Evolutionary conservation across 2,113 vertebrate genomes (phyloP).

Genomic region (Salvelinus fontinalis): DNA sequence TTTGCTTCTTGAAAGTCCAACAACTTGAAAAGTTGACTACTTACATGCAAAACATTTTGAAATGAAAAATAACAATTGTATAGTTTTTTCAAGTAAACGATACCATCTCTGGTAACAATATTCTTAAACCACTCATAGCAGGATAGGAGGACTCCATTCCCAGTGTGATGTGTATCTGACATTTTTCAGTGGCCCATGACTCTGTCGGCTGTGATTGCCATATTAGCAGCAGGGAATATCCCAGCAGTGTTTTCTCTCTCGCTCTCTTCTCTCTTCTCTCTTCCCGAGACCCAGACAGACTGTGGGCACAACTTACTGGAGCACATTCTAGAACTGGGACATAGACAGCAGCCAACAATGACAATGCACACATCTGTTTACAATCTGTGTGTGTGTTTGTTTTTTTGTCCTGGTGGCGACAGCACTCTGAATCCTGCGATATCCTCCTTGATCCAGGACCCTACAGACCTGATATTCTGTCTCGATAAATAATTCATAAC

Average conservation of each 20-base stretch:
- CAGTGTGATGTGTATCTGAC: constrained; percentile 69
- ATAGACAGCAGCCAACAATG: constrained; percentile 34
- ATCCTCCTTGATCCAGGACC: constrained; percentile 18
- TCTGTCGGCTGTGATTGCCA: constrained; percentile 58
- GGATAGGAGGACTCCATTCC: constrained; percentile 51
- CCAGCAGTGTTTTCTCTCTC: no score
- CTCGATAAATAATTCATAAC: constrained; percentile 39
- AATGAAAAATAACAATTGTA: no score
- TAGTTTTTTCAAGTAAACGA: no score
- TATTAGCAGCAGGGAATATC: constrained; percentile 20
- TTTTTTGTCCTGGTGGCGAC: not conserved
- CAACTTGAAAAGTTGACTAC: no score
- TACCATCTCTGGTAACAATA: not conserved
- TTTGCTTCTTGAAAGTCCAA: no score
- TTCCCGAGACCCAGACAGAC: not conserved
- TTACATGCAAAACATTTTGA: no score
- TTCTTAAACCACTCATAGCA: constrained; percentile 64
- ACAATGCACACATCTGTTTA: constrained; percentile 33
- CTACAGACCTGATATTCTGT: constrained; percentile 10
- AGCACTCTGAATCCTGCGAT: constrained; percentile 3
- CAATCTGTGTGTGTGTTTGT: constrained; percentile 25
- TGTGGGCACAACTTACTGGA: constrained; percentile 52
- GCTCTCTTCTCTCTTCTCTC: not conserved
- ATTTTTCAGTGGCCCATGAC: constrained; percentile 65
- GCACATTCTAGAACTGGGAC: constrained; percentile 38